Percentiles rank a stretch among this genome's conserved stretches.
These are phyloP conservation scores for Ophiothrix spiculata DNA, from an alignment of 35 echinoderm and acorn worm species.

Conservation along the genomic window DNA sequence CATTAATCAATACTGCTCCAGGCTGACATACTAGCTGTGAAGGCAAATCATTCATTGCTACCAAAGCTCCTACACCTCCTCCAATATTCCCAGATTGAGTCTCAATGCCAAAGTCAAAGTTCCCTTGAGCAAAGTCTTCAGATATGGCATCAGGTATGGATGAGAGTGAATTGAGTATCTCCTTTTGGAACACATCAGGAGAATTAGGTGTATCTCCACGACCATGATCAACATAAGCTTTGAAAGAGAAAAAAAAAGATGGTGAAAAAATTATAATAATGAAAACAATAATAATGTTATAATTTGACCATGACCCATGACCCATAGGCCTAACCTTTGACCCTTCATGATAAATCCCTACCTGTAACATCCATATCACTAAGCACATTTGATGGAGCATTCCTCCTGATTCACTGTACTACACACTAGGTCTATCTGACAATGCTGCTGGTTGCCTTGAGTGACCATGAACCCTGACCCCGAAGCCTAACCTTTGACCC, in stretches of 20 bases:
- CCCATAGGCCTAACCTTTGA: no score
- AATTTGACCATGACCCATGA: no score
- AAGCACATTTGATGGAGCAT: not conserved
- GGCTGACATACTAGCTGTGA: conserved; percentile 8
- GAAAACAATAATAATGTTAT: no score
- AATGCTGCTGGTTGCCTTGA: no score
- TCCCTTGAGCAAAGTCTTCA: not conserved
- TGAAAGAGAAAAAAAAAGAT: not conserved
- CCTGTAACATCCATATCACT: not conserved
- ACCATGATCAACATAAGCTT: not conserved
- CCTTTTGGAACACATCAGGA: not conserved
- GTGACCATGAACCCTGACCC: no score
- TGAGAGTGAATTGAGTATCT: not conserved
- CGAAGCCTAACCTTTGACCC: no score
- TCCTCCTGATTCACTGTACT: not conserved
- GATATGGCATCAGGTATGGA: not conserved
- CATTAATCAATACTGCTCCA: conserved; percentile 3
- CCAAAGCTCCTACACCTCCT: not conserved
- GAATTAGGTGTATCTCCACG: not conserved
- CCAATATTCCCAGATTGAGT: not conserved
- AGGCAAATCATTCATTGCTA: not conserved
- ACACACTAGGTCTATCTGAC: not conserved
- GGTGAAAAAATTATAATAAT: no score
- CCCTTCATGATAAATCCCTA: no score
- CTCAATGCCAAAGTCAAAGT: not conserved